Conservation (phyloP, 2,113 vertebrate species). For the Pelodiscus sinensis region DNA sequence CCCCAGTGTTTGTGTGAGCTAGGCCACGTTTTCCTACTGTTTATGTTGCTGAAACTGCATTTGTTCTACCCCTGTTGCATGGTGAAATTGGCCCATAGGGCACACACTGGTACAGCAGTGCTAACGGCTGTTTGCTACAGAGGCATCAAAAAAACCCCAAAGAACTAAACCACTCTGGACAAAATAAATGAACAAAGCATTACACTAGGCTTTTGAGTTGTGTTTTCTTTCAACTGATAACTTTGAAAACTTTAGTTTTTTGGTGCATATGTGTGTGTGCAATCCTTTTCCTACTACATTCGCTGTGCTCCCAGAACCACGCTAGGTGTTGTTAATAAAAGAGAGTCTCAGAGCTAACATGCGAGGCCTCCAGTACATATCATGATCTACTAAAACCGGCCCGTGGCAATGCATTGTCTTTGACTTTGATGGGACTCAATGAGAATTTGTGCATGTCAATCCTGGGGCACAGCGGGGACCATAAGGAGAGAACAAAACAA, state of each 20-base stretch:
- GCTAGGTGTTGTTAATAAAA: background rate
- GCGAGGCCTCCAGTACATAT: background rate
- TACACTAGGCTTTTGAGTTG: background rate
- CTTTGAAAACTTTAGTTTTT: background rate
- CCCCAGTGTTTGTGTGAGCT: background rate
- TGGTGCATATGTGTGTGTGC: background rate
- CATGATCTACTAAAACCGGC: background rate
- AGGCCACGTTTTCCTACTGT: background rate
- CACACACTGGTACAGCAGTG: background rate
- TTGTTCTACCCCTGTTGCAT: background rate
- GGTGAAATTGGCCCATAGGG: background rate
- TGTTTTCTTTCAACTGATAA: background rate
- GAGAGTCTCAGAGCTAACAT: background rate
- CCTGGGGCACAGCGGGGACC: background rate
- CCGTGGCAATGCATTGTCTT: background rate
- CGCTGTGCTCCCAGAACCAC: background rate
- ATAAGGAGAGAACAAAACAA: background rate
- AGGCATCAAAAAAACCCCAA: background rate
- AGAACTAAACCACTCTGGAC: background rate
- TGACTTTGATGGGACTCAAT: background rate
- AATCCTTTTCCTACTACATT: background rate
- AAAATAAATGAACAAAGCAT: background rate
- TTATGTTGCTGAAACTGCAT: background rate
- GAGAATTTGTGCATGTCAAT: background rate
- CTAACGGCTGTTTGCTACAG: background rate